These are phyloP conservation scores for Plemyria rubiginata DNA, from an alignment of 2,888 invertebrate species.

Conservation along the genomic window DNA sequence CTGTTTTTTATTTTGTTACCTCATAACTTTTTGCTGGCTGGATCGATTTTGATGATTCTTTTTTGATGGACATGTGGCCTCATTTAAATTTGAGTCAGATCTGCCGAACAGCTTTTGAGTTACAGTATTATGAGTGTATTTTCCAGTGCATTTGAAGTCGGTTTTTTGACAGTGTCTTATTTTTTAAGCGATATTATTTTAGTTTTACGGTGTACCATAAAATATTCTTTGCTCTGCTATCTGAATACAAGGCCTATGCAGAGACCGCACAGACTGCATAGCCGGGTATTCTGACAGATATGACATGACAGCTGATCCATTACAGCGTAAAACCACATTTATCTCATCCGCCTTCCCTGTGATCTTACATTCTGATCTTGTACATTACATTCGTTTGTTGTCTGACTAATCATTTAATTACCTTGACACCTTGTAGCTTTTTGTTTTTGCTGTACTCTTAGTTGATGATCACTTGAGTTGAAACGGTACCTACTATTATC, in stretches of 20 bases:
- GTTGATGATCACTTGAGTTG: slow-evolving; percentile 1
- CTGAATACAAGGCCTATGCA: neutral
- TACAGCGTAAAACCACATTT: slow-evolving; percentile 51
- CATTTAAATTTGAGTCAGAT: too few species aligned
- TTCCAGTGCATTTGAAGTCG: too few species aligned
- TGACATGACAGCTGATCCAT: slow-evolving; percentile 54
- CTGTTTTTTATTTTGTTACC: too few species aligned
- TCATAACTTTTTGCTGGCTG: too few species aligned
- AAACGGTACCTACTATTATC: neutral
- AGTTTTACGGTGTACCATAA: too few species aligned
- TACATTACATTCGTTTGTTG: slow-evolving; percentile 44
- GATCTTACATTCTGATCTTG: slow-evolving; percentile 46
- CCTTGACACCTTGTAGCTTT: slow-evolving; percentile 37
- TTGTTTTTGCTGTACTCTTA: slow-evolving; percentile 11
- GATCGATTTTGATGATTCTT: too few species aligned
- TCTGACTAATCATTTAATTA: slow-evolving; percentile 50
- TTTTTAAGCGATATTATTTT: too few species aligned
- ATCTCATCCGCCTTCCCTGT: slow-evolving; percentile 51
- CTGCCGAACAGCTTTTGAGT: too few species aligned
- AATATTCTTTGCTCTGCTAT: too few species aligned
- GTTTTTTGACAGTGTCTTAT: too few species aligned
- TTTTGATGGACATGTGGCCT: too few species aligned
- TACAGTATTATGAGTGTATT: too few species aligned
- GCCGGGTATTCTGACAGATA: slow-evolving; percentile 31
- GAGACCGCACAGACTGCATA: slow-evolving; percentile 23